Evolutionary conservation across 2,113 vertebrate genomes (phyloP), one percentile per base, ranked within the genome.

Genomic region (Pygoscelis adeliae): DNA sequence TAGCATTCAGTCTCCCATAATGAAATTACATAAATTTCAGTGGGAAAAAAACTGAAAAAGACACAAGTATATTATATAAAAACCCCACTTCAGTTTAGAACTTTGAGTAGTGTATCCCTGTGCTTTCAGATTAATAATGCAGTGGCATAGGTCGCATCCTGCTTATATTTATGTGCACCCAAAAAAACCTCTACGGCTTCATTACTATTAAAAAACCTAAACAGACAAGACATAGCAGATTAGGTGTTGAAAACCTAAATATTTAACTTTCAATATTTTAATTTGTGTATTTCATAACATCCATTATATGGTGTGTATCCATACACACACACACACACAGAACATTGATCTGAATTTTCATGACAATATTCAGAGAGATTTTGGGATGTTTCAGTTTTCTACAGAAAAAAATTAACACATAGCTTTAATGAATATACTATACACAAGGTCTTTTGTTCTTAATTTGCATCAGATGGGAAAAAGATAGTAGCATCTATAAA

Each of bases 121-220:
- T 91, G 56, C 27, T 86, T 94, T 90, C 65, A 89, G 40, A 93
- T 73, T 78, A 91, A 92, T 90, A 86, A 94, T 50, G 29, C n/a
- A 84, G n/a, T 10, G 72, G 38, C 19, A 47, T 2, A 53, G 8
- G 14, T 59, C 5, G 3, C 6, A 6, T 29, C 77, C 21, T 21
- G 27, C n/a, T 81, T 40, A 21, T 50, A 53, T 62, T 91, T 58
- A 69, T 15, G 13, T 38, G 42, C 14, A 11, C 44, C 46, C 25
- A 34, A 81, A 96, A 95, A 8, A 6, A 11, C 21, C 23, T 58
- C 40, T 19, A 9, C 17, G 36, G 18, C 29, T 86, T 38, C 30
- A 8, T n/a, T 69, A 55, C 36, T 29, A 18, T 10, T 52, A 86
- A 89, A 87, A 95, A 34, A 66, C 3, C 3, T 69, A 47, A n/a